These are phyloP conservation scores for Rhincodon typus DNA, from an alignment of 2,797 vertebrate species.

Conservation along the genomic window DNA sequence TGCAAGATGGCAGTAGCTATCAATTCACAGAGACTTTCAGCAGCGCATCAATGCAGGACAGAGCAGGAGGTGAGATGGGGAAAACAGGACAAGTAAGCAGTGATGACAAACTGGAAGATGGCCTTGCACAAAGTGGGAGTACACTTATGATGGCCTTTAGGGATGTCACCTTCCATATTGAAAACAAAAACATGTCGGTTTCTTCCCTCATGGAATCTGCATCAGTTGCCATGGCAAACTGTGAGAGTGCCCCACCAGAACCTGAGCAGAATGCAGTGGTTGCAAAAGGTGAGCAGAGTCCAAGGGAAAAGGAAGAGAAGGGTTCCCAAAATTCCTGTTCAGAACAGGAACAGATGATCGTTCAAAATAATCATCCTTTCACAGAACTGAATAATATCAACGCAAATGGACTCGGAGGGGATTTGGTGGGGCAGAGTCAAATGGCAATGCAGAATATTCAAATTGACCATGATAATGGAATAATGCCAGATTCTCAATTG, in stretches of 20 bases:
- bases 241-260: constrained; percentile 46
- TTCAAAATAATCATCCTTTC: constrained; percentile 51
- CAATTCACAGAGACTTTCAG: constrained; percentile 84
- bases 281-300: constrained; percentile 47
- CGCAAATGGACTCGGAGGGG: constrained; percentile 46
- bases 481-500: constrained; percentile 60
- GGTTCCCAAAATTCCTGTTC: constrained; percentile 40
- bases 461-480: constrained; percentile 57
- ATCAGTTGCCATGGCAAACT: constrained; percentile 84
- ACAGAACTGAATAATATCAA: constrained; percentile 56
- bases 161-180: constrained; percentile 94
- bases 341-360: constrained; percentile 40
- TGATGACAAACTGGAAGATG: constrained; percentile 58
- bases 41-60: constrained; percentile 56
- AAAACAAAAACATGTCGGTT: constrained; percentile 92
- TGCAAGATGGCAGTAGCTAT: constrained; percentile 77
- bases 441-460: constrained; percentile 52
- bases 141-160: constrained; percentile 97
- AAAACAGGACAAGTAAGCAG: constrained; percentile 60
- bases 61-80: constrained; percentile 62
- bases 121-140: constrained; percentile 79
- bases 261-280: constrained; percentile 40
- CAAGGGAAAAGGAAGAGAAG: constrained; percentile 41
- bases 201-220: constrained; percentile 80
- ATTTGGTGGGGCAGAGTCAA: constrained; percentile 51